phyloP scores from a whole-genome alignment of 2,888 invertebrate genomes.

The Labia minor region DNA sequence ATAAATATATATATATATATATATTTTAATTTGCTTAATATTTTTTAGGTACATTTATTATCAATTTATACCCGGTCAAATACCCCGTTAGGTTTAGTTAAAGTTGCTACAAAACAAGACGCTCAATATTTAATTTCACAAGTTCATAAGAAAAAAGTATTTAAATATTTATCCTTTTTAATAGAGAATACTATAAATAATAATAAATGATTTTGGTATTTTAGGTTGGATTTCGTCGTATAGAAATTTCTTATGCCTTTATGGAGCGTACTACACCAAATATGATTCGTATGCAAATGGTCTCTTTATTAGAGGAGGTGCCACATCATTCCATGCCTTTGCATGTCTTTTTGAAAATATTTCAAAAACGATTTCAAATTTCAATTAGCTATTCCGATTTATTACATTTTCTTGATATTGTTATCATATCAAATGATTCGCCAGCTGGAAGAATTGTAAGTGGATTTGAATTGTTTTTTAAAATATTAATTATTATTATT shows the following conservation, averaged over 20 bases:
- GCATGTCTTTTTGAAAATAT: constrained; percentile 70
- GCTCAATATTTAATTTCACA: constrained; percentile 60
- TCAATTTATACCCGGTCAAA: constrained; percentile 15
- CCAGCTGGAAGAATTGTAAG: constrained; percentile 41
- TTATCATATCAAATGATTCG: constrained; percentile 58
- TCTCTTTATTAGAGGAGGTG: constrained; percentile 61
- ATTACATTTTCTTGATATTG: constrained; percentile 64
- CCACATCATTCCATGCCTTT: constrained; percentile 63
- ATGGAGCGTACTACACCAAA: constrained; percentile 53
- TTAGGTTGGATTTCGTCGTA: constrained; percentile 60
- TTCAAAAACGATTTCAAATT: constrained; percentile 68
- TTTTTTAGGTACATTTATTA: constrained; percentile 17
- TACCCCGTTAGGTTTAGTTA: constrained; percentile 36
- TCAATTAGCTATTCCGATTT: constrained; percentile 61
- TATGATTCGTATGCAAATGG: constrained; percentile 46
- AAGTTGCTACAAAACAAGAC: constrained; percentile 58
- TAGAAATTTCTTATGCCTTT: constrained; percentile 61
- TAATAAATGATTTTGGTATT: not conserved
- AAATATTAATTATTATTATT: too few relatives aligned
- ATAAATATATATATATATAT: too few relatives aligned
- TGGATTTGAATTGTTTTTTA: not conserved
- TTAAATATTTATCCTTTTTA: not conserved
- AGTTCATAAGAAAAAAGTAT: constrained; percentile 62
- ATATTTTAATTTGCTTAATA: too few relatives aligned
- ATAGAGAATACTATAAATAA: not conserved